phyloP scores from a whole-genome alignment of 2,797 vertebrate genomes.

The Lycodopsis pacificus region DNA sequence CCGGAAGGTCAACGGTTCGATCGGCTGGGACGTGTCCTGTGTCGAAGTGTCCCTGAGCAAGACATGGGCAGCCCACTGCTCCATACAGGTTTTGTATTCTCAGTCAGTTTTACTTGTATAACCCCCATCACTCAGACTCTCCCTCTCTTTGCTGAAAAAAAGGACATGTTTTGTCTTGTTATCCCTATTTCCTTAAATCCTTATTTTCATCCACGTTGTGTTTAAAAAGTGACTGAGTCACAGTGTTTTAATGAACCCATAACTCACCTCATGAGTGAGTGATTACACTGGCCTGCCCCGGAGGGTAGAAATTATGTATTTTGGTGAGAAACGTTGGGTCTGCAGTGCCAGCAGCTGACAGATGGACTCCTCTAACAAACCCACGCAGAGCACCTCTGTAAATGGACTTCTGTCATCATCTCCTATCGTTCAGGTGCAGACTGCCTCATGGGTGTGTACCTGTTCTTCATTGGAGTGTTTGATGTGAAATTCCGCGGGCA shows the following conservation, averaged over 20 bases:
- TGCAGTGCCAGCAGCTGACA: constrained; percentile 4
- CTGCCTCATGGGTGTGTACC: constrained; percentile 88
- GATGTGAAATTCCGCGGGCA: constrained; percentile 87
- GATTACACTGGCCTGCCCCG: not conserved
- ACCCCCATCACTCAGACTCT: not conserved
- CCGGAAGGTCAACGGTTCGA: too few relatives aligned
- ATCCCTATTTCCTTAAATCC: not conserved
- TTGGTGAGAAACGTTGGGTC: not conserved
- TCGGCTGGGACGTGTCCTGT: too few relatives aligned
- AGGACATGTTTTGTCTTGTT: too few relatives aligned
- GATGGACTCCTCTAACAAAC: not conserved
- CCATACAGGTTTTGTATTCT: too few relatives aligned
- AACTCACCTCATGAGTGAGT: not conserved
- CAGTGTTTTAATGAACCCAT: not conserved
- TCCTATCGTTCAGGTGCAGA: constrained; percentile 82
- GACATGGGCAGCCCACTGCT: too few relatives aligned
- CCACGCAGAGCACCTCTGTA: not conserved
- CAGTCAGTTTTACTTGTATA: not conserved
- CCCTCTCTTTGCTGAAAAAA: not conserved
- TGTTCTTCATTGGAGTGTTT: constrained; percentile 86
- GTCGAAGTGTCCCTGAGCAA: too few relatives aligned
- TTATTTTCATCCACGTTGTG: not conserved
- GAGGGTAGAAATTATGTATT: not conserved
- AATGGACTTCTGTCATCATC: constrained; percentile 2
- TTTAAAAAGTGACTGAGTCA: not conserved